These are phyloP conservation scores for Notoglanidium macrostoma DNA, from an alignment of 2,797 vertebrate species.

Conservation along the genomic window DNA sequence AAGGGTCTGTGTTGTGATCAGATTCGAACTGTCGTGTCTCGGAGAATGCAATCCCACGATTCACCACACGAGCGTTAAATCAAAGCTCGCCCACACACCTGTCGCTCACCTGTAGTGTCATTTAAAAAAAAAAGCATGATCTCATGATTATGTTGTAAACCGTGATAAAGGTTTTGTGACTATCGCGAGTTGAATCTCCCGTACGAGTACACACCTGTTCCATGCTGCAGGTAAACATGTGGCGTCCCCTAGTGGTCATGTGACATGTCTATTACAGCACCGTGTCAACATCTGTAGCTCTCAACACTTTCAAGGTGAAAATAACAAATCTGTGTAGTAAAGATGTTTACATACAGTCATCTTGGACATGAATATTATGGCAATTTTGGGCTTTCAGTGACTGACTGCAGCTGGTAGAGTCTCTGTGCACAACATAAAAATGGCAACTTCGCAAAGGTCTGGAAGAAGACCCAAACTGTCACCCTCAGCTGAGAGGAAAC, in stretches of 20 bases:
- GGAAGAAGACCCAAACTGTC: too few relatives aligned
- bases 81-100: too few relatives aligned
- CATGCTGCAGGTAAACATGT: slow-evolving; percentile 58
- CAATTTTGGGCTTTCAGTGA: too few relatives aligned
- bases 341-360: too few relatives aligned
- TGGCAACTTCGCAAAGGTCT: too few relatives aligned
- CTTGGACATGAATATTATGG: too few relatives aligned
- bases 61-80: neutral
- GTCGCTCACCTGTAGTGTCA: too few relatives aligned
- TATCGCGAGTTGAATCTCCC: neutral
- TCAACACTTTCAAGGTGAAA: neutral
- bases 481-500: too few relatives aligned
- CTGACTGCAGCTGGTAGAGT: too few relatives aligned
- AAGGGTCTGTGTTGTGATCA: neutral
- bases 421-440: too few relatives aligned
- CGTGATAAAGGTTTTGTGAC: neutral
- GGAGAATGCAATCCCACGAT: neutral
- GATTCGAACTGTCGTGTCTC: too few relatives aligned
- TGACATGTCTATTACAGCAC: neutral
- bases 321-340: neutral
- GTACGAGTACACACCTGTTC: neutral
- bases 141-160: neutral
- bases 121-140: too few relatives aligned
- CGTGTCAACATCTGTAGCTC: neutral
- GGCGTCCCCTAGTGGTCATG: slow-evolving; percentile 71